These are phyloP conservation scores for Kryptolebias marmoratus DNA, from an alignment of 2,113 vertebrate species.

Conservation along the genomic window DNA sequence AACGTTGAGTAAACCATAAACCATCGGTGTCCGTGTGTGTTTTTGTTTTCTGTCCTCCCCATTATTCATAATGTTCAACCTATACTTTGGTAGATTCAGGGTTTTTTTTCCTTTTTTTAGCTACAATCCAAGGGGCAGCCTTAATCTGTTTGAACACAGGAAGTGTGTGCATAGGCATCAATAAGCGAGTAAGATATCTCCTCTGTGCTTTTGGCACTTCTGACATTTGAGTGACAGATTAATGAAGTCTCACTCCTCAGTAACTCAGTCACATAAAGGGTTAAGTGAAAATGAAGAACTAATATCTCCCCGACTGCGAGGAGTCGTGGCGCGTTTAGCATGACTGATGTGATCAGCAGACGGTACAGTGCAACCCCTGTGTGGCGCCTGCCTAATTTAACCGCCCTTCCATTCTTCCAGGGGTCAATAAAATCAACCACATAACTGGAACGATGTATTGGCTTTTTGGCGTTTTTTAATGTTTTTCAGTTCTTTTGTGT, in stretches of 20 bases:
- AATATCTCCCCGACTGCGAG: slow-evolving; percentile 14
- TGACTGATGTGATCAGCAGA: slow-evolving; percentile 44
- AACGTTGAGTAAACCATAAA: not conserved
- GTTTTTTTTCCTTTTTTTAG: not conserved
- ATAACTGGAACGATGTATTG: slow-evolving; percentile 31
- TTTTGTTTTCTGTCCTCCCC: not conserved
- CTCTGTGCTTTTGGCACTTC: not conserved
- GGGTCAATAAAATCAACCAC: slow-evolving; percentile 54
- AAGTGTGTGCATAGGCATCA: slow-evolving; percentile 7
- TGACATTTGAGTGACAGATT: slow-evolving; percentile 29
- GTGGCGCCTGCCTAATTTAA: slow-evolving; percentile 39
- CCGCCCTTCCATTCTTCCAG: slow-evolving; percentile 38
- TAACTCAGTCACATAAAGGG: slow-evolving; percentile 19
- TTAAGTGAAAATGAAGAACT: slow-evolving; percentile 51
- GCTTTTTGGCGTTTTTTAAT: not conserved
- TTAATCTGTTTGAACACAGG: not conserved
- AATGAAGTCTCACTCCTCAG: slow-evolving; percentile 2
- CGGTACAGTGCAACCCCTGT: slow-evolving; percentile 24
- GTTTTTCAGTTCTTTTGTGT: too few species aligned
- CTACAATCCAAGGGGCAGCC: not conserved
- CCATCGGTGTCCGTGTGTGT: not conserved
- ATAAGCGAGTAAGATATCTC: slow-evolving; percentile 34
- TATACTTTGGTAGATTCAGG: not conserved
- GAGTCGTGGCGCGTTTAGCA: slow-evolving; percentile 18
- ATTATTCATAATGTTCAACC: not conserved